Conservation (phyloP, 1,140 invertebrate species). For the Procambarus virginalis region DNA sequence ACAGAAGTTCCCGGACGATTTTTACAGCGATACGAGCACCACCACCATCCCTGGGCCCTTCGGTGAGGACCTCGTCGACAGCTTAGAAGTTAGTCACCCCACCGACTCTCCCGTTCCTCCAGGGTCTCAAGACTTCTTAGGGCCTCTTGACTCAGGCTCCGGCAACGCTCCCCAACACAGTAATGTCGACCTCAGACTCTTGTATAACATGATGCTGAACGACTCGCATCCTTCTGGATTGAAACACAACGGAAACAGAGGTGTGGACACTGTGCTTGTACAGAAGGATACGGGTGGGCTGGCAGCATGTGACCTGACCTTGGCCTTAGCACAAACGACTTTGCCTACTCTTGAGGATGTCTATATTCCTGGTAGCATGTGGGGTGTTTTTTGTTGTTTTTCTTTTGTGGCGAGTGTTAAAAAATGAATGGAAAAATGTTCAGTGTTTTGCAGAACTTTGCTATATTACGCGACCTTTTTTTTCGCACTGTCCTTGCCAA, state of each 20-base stretch:
- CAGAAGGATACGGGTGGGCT: neutral
- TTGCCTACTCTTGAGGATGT: neutral
- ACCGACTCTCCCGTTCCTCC: neutral
- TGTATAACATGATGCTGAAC: constrained; percentile 14
- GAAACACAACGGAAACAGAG: neutral
- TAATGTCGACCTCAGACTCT: constrained; percentile 28
- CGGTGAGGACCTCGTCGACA: neutral
- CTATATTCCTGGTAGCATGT: neutral
- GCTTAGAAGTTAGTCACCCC: neutral
- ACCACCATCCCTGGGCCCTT: neutral
- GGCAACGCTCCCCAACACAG: constrained; percentile 10
- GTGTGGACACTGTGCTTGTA: neutral
- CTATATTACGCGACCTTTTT: no score
- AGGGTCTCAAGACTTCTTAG: neutral
- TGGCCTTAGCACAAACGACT: neutral
- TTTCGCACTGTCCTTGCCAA: neutral
- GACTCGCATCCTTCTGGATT: neutral
- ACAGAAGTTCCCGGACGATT: constrained; percentile 46
- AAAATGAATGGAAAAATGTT: no score
- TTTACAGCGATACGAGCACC: constrained; percentile 7
- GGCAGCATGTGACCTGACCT: neutral
- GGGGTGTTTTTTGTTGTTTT: no score
- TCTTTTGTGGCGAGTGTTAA: no score
- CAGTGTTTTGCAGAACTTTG: no score
- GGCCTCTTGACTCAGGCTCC: neutral